Evolutionary conservation across 1,140 invertebrate species (phyloP).

Genomic region (Battus philenor): DNA sequence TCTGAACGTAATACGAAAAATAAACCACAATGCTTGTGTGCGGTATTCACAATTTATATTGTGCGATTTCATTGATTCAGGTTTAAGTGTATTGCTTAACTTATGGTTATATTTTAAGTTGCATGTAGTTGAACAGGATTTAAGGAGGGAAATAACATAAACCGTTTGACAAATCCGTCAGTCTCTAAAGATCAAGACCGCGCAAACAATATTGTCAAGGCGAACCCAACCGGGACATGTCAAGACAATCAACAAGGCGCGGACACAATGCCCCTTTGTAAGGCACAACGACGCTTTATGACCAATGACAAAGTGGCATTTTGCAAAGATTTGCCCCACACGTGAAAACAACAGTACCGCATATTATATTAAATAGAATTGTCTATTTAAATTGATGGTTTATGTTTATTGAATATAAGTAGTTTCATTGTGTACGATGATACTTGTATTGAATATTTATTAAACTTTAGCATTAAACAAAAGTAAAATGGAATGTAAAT

Average conservation of each 20-base stretch:
- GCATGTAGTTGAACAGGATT: too few species aligned
- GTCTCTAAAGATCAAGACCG: background rate
- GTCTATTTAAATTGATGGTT: slow-evolving; percentile 43
- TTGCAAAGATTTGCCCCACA: slow-evolving; percentile 59
- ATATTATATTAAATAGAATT: slow-evolving; percentile 33
- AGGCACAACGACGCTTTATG: slow-evolving; percentile 55
- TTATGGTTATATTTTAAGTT: too few species aligned
- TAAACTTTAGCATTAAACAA: background rate
- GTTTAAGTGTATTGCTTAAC: too few species aligned
- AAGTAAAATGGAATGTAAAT: background rate
- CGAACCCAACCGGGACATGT: slow-evolving; percentile 10
- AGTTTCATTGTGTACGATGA: slow-evolving; percentile 24
- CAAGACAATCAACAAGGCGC: slow-evolving; percentile 48
- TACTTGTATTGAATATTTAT: slow-evolving; percentile 15
- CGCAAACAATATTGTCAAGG: slow-evolving; percentile 10
- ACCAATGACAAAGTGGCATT: slow-evolving; percentile 50
- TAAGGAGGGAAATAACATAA: too few species aligned
- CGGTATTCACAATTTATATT: too few species aligned
- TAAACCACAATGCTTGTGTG: too few species aligned
- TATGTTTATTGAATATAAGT: slow-evolving; percentile 45
- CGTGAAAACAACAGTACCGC: slow-evolving; percentile 27
- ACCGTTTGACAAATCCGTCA: background rate
- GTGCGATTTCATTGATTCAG: too few species aligned
- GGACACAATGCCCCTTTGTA: slow-evolving; percentile 50
- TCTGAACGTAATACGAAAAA: too few species aligned